Evolutionary conservation across 2,888 invertebrate genomes (phyloP).

Genomic region (Steromphala cineraria): DNA sequence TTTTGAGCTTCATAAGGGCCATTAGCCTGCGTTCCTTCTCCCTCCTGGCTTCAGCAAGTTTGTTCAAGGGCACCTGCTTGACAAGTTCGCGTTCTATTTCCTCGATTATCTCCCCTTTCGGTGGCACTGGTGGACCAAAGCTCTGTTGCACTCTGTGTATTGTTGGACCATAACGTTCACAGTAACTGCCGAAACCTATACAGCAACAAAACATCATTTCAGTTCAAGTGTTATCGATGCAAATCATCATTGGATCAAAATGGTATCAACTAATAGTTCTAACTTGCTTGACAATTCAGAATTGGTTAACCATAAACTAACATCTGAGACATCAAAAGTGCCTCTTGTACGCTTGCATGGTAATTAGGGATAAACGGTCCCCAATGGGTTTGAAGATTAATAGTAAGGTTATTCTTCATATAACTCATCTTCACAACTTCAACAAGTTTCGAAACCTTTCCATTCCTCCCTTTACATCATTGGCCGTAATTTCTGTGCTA

Average conservation of each 20-base stretch:
- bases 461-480: too few species aligned
- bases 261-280: too few species aligned
- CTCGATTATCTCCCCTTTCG: conserved; percentile 42
- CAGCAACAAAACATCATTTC: too few species aligned
- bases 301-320: background rate
- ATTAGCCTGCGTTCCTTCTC: conserved; percentile 70
- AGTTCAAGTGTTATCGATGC: too few species aligned
- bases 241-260: too few species aligned
- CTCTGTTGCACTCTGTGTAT: conserved; percentile 57
- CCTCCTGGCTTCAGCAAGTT: conserved; percentile 54
- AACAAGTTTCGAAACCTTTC: too few species aligned
- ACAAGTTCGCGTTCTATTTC: conserved; percentile 51
- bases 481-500: too few species aligned
- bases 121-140: conserved; percentile 57
- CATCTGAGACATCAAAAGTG: background rate
- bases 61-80: conserved; percentile 58
- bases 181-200: conserved; percentile 61
- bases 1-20: conserved; percentile 67
- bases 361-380: too few species aligned
- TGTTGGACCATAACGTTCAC: conserved; percentile 64
- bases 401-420: background rate
- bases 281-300: too few species aligned
- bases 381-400: background rate
- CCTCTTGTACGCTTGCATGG: too few species aligned
- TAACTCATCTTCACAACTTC: too few species aligned